These are phyloP conservation scores for Crocallis elinguaria DNA, from an alignment of 2,888 invertebrate species.

Conservation along the genomic window DNA sequence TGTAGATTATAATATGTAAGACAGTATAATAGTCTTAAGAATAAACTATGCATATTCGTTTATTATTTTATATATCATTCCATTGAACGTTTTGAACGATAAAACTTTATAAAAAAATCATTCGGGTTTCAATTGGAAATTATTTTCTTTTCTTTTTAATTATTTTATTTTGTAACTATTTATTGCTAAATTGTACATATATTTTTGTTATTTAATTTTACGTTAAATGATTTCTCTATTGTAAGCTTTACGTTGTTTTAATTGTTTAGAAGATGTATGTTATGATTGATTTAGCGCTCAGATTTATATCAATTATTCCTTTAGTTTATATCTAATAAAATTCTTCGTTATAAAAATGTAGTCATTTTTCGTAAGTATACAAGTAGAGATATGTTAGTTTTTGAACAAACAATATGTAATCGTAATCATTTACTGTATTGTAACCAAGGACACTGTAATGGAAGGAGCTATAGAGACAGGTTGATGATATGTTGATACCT, in stretches of 20 bases:
- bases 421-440: conserved; percentile 55
- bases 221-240: conserved; percentile 67
- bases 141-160: conserved; percentile 46
- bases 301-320: conserved; percentile 45
- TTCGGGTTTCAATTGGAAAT: conserved; percentile 51
- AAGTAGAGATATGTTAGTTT: conserved; percentile 63
- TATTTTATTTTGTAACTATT: conserved; percentile 64
- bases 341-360: conserved; percentile 68
- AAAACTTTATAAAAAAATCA: conserved; percentile 44
- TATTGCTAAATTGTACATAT: conserved; percentile 82
- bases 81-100: conserved; percentile 58
- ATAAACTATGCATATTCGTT: conserved; percentile 37
- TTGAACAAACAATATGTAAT: conserved; percentile 67
- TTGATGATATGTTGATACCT: conserved; percentile 11
- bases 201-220: conserved; percentile 84
- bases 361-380: conserved; percentile 77
- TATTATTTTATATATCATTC: conserved; percentile 59
- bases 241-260: conserved; percentile 44
- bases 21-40: conserved; percentile 34
- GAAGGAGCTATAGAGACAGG: not conserved
- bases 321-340: conserved; percentile 48
- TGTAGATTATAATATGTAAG: conserved; percentile 15
- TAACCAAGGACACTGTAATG: not conserved
- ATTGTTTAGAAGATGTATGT: conserved; percentile 35
- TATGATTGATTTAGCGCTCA: conserved; percentile 40